These are phyloP conservation scores for Ormyrus pomaceus DNA, from an alignment of 2,888 invertebrate species.

Conservation along the genomic window DNA sequence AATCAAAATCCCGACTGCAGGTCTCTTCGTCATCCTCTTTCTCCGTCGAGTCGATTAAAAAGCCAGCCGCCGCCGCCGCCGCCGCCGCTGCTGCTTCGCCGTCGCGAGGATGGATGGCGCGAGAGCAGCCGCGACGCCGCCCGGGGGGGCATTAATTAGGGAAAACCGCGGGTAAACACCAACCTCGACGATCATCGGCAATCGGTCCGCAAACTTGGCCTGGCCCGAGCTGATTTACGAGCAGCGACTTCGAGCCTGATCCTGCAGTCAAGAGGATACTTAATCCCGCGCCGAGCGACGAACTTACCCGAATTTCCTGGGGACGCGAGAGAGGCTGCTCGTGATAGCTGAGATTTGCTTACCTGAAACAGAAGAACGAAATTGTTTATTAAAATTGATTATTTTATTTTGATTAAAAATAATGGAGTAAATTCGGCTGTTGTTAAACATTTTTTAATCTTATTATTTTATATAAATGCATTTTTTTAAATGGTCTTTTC, in stretches of 20 bases:
- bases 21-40: conserved; percentile 4
- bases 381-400: not conserved
- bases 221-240: conserved; percentile 45
- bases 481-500: no score
- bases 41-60: not conserved
- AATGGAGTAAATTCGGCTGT: no score
- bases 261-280: conserved; percentile 5
- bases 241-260: conserved; percentile 21
- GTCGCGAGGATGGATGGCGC: conserved; percentile 8
- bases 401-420: not conserved
- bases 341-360: conserved; percentile 29
- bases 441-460: no score
- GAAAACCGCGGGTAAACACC: conserved; percentile 35
- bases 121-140: no score
- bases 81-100: not conserved
- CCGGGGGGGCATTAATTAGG: conserved; percentile 47
- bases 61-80: no score
- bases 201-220: conserved; percentile 28
- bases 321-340: conserved; percentile 1
- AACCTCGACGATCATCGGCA: conserved; percentile 48
- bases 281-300: conserved; percentile 12
- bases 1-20: not conserved
- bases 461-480: no score
- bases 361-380: conserved; percentile 42
- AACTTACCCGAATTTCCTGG: conserved; percentile 45